Evolutionary conservation across 2,888 invertebrate species (phyloP), one percentile per base, ranked within the genome.

Genomic region (Agriopis aurantiaria): DNA sequence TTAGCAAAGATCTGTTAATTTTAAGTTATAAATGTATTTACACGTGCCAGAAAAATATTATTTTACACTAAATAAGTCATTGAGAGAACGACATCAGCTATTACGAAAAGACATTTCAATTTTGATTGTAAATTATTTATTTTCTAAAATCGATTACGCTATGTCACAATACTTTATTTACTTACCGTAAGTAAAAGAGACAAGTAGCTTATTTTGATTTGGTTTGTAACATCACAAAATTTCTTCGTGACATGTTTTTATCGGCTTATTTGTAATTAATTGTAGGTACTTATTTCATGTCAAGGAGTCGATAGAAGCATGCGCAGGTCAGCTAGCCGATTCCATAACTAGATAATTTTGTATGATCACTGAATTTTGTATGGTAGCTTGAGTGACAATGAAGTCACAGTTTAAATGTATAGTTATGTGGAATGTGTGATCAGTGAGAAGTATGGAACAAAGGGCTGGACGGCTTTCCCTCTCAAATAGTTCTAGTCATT

Each of bases 401-500:
- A 46, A 48, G n/a, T 43, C 58, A 58, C 43, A 57, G 56, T 43
- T 57, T 57, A 57, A 43, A 57, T 17, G 56, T 57, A 14, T 57
- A 57, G 43, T 57, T 57, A 57, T 14, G n/a, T 33, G 23, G 33
- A 14, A 8, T 58, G 23, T 58, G 4, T 46, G 46, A n/a, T 46
- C 14, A 57, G 45, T 11, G 57, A 8, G 46, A 52, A 17, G 17
- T 46, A 58, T 23, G 58, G 58, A 58, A 46, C 33, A 14, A 10
- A 46, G 6, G 79, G 85, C 85, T 85, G 82, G 90, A 89, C 92
- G 92, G 91, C 90, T 89, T 85, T 83, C 88, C 87, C 83, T 90
- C 89, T 88, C 87, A 86, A 83, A 89, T 89, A 90, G 87, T 87
- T 67, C 93, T 94, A 93, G 93, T 94, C 93, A 94, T 93, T 91